Percentiles rank a stretch among this genome's conserved stretches.
Conservation (phyloP, 2,888 invertebrate genomes). For the Chrysopilus asiliformis region DNA sequence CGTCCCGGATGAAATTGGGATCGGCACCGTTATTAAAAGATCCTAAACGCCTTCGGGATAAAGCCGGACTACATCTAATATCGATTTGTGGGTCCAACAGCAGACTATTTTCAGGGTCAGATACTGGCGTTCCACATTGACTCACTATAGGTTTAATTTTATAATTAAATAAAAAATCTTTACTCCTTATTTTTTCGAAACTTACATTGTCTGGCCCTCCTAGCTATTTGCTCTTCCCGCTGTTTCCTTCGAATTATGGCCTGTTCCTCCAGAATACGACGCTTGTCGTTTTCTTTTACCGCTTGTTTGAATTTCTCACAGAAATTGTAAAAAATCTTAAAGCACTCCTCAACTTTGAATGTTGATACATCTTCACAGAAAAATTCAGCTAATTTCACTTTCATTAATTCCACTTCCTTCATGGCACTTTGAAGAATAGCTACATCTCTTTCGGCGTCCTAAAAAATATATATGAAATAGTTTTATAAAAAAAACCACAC, state of each 20-base stretch:
- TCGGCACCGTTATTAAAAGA: conserved; percentile 44
- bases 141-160: conserved; percentile 37
- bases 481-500: conserved; percentile 3
- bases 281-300: conserved; percentile 69
- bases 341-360: conserved; percentile 90
- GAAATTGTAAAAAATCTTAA: conserved; percentile 78
- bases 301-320: conserved; percentile 77
- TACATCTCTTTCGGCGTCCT: conserved; percentile 60
- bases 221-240: conserved; percentile 56
- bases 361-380: conserved; percentile 85
- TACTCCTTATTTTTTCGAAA: conserved; percentile 10
- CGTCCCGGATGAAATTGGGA: conserved; percentile 25
- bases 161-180: background rate
- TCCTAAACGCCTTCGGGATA: conserved; percentile 51
- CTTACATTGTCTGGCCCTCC: conserved; percentile 47
- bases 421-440: conserved; percentile 62
- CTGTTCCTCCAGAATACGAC: conserved; percentile 74
- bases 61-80: conserved; percentile 55
- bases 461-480: conserved; percentile 4
- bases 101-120: conserved; percentile 57
- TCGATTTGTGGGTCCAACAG: conserved; percentile 65
- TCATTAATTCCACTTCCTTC: conserved; percentile 66
- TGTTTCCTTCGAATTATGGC: conserved; percentile 63
- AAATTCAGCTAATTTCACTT: conserved; percentile 73
- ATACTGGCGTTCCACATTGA: conserved; percentile 57